Base-by-base conservation (phyloP, 2,888 invertebrate species). In the Polydrusus tereticollis region DNA sequence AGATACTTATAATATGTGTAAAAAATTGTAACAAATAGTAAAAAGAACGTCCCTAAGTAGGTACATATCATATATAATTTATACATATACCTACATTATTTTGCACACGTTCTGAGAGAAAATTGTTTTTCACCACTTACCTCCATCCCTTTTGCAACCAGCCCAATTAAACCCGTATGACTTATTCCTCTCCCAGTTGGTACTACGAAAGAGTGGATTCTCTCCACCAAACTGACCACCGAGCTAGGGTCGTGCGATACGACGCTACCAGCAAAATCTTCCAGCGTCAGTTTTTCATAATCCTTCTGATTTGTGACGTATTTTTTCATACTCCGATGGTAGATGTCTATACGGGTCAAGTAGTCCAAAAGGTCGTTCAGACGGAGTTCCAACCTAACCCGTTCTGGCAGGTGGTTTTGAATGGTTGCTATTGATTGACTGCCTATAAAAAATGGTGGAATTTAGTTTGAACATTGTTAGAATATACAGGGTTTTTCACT, bases 221-320 rank as follows among this genome's bases (percentile, higher is more conserved):
- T 87, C 80, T 92, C 91, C 78, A 94, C 83, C 21, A 92, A 80
- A 73, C 90, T 89, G 29, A 90, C 88, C 65, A 94, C 86, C 1
- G 92, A 91, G 50, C 88, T 86, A 0, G 89, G 85, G 78, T 89
- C 89, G 77, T 91, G 92, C 0, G 93, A 90, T 1, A 93, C 90
- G 45, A 91, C 90, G 85, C 89, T 89, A 76, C 87, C 87, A 0
- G 94, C 93, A 81, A 94, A 94, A 80, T 90, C 89, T 80, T 92
- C 87, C 75, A 94, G 81, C 5, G 94, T 94, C 71, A 87, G 86
- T 75, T 86, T 82, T 82, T 94, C 92, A 76, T 90, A 85, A 33
- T 78, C 75, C 10, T 81, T 77, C 5, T 78, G 71, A 8, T 77
- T 72, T 5, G 85, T 82, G 64, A 89, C 87, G 80, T 91, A 90